Percentiles rank a stretch among this genome's conserved stretches.
These are phyloP conservation scores for Microcebus ravelobensis DNA, from an alignment of 2,113 vertebrate species.

Conservation along the genomic window DNA sequence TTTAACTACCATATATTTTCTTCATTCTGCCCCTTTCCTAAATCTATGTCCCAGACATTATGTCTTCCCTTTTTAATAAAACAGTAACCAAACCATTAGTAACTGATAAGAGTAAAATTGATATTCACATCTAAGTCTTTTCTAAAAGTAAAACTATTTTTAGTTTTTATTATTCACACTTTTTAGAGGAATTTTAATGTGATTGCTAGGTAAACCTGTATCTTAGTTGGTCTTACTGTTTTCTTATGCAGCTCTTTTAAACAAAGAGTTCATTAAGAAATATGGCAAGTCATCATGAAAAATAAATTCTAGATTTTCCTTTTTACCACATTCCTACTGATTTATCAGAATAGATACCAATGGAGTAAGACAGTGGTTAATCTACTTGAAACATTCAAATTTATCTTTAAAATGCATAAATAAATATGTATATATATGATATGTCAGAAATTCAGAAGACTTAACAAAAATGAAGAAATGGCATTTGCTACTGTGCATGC, in stretches of 20 bases:
- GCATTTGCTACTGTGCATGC: fast-evolving
- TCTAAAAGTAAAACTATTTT: not conserved
- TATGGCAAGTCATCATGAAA: not conserved
- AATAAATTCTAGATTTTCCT: not conserved
- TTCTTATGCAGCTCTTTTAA: not conserved
- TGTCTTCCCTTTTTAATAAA: not conserved
- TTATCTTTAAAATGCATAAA: not conserved
- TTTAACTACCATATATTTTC: constrained; percentile 54
- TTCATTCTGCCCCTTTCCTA: not conserved
- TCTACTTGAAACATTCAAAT: not conserved
- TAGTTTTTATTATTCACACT: not conserved
- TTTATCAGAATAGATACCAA: not conserved
- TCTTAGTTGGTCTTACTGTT: not conserved
- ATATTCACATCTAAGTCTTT: not conserved
- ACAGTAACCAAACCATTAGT: not conserved
- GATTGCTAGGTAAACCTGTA: not conserved
- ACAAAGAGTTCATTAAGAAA: not conserved
- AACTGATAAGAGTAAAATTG: not conserved
- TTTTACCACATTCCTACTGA: not conserved
- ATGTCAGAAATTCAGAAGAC: not conserved
- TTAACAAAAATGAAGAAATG: not conserved
- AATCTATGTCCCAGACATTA: not conserved
- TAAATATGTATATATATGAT: not conserved
- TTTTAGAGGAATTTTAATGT: not conserved
- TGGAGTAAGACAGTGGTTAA: not conserved